These are phyloP conservation scores for Trachops cirrhosus DNA, from an alignment of 2,797 vertebrate genomes.

Conservation along the genomic window DNA sequence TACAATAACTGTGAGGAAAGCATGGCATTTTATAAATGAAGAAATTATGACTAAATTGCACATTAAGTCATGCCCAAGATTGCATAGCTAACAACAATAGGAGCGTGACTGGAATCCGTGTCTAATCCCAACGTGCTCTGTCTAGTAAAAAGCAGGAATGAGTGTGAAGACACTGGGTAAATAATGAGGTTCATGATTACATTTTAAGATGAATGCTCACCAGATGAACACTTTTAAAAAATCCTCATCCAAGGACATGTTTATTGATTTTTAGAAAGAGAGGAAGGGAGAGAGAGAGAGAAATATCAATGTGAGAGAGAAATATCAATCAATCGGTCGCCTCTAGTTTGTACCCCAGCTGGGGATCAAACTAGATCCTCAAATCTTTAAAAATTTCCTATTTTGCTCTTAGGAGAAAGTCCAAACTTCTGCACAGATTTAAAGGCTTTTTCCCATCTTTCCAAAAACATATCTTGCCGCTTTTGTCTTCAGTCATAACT, in stretches of 20 bases:
- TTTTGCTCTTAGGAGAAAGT: background rate
- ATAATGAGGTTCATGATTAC: background rate
- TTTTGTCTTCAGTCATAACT: background rate
- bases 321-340: background rate
- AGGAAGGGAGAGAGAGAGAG: background rate
- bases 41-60: conserved; percentile 18
- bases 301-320: background rate
- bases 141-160: background rate
- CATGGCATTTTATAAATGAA: conserved; percentile 23
- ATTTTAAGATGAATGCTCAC: background rate
- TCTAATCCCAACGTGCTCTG: background rate
- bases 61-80: background rate
- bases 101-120: background rate
- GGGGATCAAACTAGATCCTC: no score
- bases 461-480: background rate
- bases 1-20: background rate
- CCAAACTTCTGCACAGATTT: background rate
- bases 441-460: background rate
- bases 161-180: background rate
- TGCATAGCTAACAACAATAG: background rate
- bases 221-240: background rate
- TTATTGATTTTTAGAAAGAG: background rate
- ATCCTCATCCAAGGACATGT: background rate
- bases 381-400: background rate
- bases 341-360: background rate